phyloP scores from a whole-genome alignment of 2,888 invertebrate species.

The Pterostichus madidus region DNA sequence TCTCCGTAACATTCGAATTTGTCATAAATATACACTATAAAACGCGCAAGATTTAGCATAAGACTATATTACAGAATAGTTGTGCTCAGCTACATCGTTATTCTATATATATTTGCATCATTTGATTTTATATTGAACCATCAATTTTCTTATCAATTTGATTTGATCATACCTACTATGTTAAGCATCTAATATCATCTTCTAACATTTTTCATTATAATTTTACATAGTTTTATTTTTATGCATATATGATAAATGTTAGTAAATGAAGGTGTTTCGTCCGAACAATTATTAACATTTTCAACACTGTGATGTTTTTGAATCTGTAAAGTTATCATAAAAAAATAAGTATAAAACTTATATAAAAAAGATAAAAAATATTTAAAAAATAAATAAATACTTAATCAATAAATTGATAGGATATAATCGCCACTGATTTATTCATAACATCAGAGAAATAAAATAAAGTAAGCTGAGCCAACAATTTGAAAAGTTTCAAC shows the following conservation, averaged over 20 bases:
- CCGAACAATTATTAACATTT: too few relatives aligned
- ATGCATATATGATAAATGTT: too few relatives aligned
- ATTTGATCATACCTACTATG: conserved; percentile 4
- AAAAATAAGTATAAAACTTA: too few relatives aligned
- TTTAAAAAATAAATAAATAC: too few relatives aligned
- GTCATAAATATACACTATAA: conserved; percentile 51
- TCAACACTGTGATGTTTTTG: too few relatives aligned
- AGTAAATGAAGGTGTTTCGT: too few relatives aligned
- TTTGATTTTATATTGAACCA: conserved; percentile 40
- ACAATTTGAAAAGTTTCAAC: conserved; percentile 46
- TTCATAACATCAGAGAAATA: neutral
- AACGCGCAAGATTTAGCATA: conserved; percentile 55
- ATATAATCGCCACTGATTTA: too few relatives aligned
- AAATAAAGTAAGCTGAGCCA: conserved; percentile 36
- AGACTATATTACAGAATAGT: conserved; percentile 50
- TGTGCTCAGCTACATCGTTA: conserved; percentile 39
- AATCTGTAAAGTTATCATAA: too few relatives aligned
- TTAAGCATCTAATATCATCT: neutral
- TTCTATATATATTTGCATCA: conserved; percentile 26
- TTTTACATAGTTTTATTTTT: neutral
- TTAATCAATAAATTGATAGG: too few relatives aligned
- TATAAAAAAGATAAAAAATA: too few relatives aligned
- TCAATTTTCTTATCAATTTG: conserved; percentile 16
- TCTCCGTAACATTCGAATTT: conserved; percentile 43
- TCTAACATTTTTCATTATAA: neutral